These are phyloP conservation scores for Aegithalos caudatus DNA, from an alignment of 2,113 vertebrate genomes.

Conservation along the genomic window DNA sequence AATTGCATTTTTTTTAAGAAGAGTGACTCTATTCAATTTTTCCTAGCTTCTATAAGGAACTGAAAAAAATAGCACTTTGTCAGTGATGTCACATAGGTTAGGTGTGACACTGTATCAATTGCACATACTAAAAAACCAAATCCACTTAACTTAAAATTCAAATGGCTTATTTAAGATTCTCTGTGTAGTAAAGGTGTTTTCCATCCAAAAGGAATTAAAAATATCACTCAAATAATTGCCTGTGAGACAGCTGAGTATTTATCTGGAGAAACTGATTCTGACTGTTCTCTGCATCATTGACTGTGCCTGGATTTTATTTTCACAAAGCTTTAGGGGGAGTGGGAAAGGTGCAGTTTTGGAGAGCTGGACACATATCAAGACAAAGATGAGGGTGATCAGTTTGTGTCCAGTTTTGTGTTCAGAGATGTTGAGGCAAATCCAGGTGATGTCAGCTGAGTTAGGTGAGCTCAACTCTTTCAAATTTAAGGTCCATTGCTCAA, in stretches of 20 bases:
- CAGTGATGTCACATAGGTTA: not conserved
- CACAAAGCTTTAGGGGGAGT: not conserved
- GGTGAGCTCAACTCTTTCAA: not conserved
- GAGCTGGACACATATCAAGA: not conserved
- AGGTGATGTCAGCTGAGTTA: not conserved
- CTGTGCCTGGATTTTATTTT: not conserved
- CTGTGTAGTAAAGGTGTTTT: not conserved
- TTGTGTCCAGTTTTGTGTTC: not conserved
- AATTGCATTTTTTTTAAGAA: not conserved
- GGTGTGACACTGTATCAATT: not conserved
- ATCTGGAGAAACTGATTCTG: not conserved
- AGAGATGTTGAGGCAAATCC: not conserved
- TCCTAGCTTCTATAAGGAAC: not conserved
- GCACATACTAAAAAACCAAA: not conserved
- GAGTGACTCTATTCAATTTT: not conserved
- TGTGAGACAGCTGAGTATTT: not conserved
- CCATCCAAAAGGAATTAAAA: not conserved
- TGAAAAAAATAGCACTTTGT: not conserved
- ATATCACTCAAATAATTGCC: not conserved
- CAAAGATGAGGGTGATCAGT: not conserved
- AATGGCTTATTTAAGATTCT: not conserved
- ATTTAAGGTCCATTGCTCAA: not conserved
- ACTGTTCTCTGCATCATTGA: not conserved
- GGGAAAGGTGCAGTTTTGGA: not conserved
- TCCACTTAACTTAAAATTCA: not conserved